phyloP scores from a whole-genome alignment of 2,888 invertebrate species.

The Eretmocerus hayati region DNA sequence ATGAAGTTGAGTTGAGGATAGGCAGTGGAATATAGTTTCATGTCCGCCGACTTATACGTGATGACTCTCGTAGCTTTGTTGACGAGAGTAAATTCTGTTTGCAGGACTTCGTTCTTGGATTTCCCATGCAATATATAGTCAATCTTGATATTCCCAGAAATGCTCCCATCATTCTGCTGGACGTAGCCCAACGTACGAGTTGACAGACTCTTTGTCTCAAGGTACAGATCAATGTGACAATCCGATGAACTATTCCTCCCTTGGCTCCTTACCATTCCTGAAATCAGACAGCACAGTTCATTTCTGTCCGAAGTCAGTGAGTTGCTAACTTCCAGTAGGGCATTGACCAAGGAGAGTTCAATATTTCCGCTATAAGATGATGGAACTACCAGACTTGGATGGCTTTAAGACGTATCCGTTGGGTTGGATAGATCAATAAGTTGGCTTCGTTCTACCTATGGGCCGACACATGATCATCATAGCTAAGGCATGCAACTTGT shows the following conservation, averaged over 20 bases:
- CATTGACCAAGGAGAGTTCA: no score
- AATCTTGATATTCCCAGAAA: slow-evolving; percentile 57
- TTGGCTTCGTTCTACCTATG: no score
- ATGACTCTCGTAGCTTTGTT: slow-evolving; percentile 56
- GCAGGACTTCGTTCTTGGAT: slow-evolving; percentile 44
- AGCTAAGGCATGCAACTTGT: no score
- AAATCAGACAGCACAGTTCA: slow-evolving; percentile 34
- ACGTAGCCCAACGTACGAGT: slow-evolving; percentile 70
- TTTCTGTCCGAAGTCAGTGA: neutral
- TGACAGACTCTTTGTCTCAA: slow-evolving; percentile 70
- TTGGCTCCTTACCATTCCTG: slow-evolving; percentile 59
- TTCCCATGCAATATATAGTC: slow-evolving; percentile 59
- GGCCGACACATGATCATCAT: no score
- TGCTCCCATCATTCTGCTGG: slow-evolving; percentile 50
- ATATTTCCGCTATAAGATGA: no score
- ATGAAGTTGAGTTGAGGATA: slow-evolving; percentile 56
- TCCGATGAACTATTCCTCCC: slow-evolving; percentile 63
- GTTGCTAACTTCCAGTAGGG: no score
- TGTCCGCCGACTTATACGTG: slow-evolving; percentile 57
- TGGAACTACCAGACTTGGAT: no score
- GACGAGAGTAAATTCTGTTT: slow-evolving; percentile 48
- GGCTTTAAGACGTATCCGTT: no score
- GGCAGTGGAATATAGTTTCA: slow-evolving; percentile 66
- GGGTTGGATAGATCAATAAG: no score
- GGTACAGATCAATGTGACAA: slow-evolving; percentile 67